These are phyloP conservation scores for Pogonognathellus flavescens DNA, from an alignment of 1,140 invertebrate species.

Conservation along the genomic window DNA sequence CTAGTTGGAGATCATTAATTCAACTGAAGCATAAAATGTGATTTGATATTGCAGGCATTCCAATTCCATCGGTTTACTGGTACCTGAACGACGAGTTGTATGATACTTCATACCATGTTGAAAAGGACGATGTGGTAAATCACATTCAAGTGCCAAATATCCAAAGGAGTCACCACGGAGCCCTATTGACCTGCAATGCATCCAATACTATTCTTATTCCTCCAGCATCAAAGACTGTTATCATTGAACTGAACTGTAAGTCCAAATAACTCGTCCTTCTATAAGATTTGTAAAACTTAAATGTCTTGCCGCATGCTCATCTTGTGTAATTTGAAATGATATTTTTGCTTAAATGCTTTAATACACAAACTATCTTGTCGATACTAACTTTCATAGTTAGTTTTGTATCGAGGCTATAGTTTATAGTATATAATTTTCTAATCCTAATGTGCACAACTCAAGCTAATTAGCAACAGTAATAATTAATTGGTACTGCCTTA, in stretches of 20 bases:
- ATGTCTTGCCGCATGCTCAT: too few species aligned
- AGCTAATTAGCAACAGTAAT: too few species aligned
- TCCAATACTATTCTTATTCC: conserved; percentile 65
- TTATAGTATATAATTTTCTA: too few species aligned
- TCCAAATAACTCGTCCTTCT: not conserved
- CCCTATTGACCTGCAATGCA: conserved; percentile 63
- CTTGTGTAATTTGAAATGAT: too few species aligned
- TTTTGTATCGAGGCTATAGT: too few species aligned
- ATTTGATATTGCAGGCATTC: conserved; percentile 71
- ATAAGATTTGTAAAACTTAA: too few species aligned
- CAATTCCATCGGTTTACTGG: conserved; percentile 72
- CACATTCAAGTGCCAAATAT: conserved; percentile 67
- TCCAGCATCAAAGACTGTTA: conserved; percentile 66
- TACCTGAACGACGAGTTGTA: conserved; percentile 66
- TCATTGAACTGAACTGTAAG: conserved; percentile 67
- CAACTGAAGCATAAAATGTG: conserved; percentile 34
- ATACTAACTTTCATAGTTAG: too few species aligned
- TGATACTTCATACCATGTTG: conserved; percentile 60
- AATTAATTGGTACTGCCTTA: too few species aligned
- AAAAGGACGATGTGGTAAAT: conserved; percentile 66
- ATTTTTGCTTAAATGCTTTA: too few species aligned
- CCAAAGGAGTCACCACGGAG: conserved; percentile 64
- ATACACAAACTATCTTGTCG: too few species aligned
- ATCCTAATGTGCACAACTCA: too few species aligned
- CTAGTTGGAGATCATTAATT: conserved; percentile 45